Percentiles rank a stretch among this genome's conserved stretches.
Conservation (phyloP, 2,113 vertebrate species). For the Tricholaema leucomelas region DNA sequence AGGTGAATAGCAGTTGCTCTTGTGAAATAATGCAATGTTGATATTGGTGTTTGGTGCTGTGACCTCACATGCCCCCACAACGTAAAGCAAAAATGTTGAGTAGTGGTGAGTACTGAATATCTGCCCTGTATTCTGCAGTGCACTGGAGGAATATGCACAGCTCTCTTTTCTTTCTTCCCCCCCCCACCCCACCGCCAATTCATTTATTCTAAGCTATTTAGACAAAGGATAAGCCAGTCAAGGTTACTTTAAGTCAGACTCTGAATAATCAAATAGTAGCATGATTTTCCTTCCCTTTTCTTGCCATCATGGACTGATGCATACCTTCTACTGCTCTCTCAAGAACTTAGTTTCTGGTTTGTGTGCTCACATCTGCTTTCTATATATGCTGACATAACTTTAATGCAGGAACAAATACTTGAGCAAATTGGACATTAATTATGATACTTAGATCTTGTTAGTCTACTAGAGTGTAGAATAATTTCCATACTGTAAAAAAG, state of each 20-base stretch:
- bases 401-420: background rate
- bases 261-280: background rate
- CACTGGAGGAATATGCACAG: background rate
- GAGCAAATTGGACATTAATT: background rate
- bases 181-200: too few relatives aligned
- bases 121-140: background rate
- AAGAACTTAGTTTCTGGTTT: background rate
- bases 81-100: background rate
- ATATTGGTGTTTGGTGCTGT: rapidly evolving
- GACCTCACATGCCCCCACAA: background rate
- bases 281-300: background rate
- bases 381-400: background rate
- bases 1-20: background rate
- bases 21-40: background rate
- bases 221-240: background rate
- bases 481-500: background rate
- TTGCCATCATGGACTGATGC: rapidly evolving
- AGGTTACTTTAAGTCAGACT: background rate
- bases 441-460: background rate
- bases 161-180: background rate
- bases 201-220: background rate
- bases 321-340: background rate
- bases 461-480: background rate
- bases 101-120: background rate
- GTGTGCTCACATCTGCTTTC: background rate